A percentile compares a stretch with the other conserved stretches of the same genome.
phyloP scores from a whole-genome alignment of 1,140 invertebrate species.

The Paracyclopina nana region DNA sequence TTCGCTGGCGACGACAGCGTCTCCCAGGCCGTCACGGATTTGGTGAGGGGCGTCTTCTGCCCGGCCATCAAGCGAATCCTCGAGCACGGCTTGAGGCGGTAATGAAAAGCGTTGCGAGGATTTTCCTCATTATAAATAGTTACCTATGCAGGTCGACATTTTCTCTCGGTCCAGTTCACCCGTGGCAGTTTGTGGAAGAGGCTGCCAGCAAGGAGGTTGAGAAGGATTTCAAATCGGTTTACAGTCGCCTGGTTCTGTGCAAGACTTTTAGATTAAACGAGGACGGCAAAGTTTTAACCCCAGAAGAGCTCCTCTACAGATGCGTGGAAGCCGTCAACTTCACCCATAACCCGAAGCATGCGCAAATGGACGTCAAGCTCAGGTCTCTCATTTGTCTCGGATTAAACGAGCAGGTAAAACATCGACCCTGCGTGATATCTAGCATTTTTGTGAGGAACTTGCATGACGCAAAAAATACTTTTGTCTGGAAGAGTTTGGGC shows the following conservation, averaged over 20 bases:
- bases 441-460: no score
- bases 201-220: slow-evolving; percentile 83
- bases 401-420: slow-evolving; percentile 83
- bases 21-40: slow-evolving; percentile 82
- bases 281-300: slow-evolving; percentile 94
- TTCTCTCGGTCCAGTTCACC: slow-evolving; percentile 59
- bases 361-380: slow-evolving; percentile 95
- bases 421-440: slow-evolving; percentile 11
- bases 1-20: slow-evolving; percentile 92
- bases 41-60: slow-evolving; percentile 80
- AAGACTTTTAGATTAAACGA: slow-evolving; percentile 97
- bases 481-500: no score
- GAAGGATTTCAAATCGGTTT: slow-evolving; percentile 92
- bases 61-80: slow-evolving; percentile 84
- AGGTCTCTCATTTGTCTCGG: slow-evolving; percentile 83
- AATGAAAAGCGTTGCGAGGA: slow-evolving; percentile 9
- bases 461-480: no score
- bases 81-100: slow-evolving; percentile 71
- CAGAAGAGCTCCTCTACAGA: slow-evolving; percentile 87
- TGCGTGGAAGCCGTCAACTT: slow-evolving; percentile 89
- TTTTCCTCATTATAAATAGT: no score
- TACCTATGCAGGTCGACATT: no score
- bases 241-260: slow-evolving; percentile 85
- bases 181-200: slow-evolving; percentile 91
- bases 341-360: slow-evolving; percentile 80